These are phyloP conservation scores for Seira sanloemensis DNA, from an alignment of 2,888 invertebrate species.

Conservation along the genomic window DNA sequence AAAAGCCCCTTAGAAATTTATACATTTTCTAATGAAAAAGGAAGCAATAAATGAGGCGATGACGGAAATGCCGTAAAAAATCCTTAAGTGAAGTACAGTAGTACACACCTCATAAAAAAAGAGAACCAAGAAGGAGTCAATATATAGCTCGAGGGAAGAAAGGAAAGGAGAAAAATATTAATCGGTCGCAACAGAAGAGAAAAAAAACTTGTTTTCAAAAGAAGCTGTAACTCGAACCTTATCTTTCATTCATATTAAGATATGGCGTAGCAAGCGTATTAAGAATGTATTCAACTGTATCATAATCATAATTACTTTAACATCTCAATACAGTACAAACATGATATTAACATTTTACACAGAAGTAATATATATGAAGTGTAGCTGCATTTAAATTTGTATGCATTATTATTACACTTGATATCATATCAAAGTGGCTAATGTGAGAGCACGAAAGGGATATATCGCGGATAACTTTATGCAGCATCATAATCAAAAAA, in stretches of 20 bases:
- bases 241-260: background rate
- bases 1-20: no score
- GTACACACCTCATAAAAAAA: constrained; percentile 47
- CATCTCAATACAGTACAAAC: background rate
- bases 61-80: constrained; percentile 26
- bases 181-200: no score
- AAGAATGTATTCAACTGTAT: no score
- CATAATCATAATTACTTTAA: no score
- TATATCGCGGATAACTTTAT: constrained; percentile 53
- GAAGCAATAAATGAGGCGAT: constrained; percentile 52
- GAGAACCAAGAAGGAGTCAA: no score
- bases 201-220: background rate
- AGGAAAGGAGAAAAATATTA: background rate
- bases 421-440: constrained; percentile 53
- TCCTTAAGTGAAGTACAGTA: background rate
- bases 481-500: constrained; percentile 21
- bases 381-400: constrained; percentile 53
- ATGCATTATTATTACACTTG: constrained; percentile 62
- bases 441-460: constrained; percentile 54
- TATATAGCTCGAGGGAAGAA: background rate
- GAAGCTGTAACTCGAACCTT: background rate
- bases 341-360: background rate
- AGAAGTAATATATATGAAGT: constrained; percentile 15
- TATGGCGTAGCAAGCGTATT: background rate
- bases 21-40: constrained; percentile 21